Evolutionary conservation across 2,888 invertebrate genomes (phyloP), one percentile per base, ranked within the genome.

Genomic region (Syrphus vitripennis): DNA sequence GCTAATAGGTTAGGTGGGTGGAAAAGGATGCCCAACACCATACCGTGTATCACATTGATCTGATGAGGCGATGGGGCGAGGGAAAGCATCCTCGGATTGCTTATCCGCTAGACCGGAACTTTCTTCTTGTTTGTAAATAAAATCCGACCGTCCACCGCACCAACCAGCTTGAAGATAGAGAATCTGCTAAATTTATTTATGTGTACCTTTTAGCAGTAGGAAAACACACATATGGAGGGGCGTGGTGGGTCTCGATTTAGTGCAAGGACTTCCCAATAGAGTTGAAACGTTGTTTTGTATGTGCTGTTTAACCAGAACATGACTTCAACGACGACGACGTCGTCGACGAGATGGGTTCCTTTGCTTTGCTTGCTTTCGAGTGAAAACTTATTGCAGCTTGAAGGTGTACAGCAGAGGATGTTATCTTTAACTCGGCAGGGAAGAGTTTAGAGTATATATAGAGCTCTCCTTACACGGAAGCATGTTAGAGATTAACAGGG

Each of bases 151-250:
- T 24, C 72, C 72, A 29, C 50, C 21, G 24, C 9, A 42, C 14
- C 42, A 5, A 26, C n/a, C 12, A 69, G 53, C 0, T 19, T 16
- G 72, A 10, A 59, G 83, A 78, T 59, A 71, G 59, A 59, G 78
- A 87, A 87, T 83, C 83, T 87, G 87, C 78, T 87, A 87, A 87
- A 87, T 79, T 83, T 87, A 87, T 87, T 87, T 87, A 83, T 87
- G 78, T 65, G 83, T 78, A 78, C 78, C 87, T 87, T 87, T 87
- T 87, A 87, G 82, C 86, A 31, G 55, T 55, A 72, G 63, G 69
- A 82, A 37, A 70, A 70, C 55, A 67, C 82, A 77, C 72, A 82
- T 74, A 69, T 63, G 81, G 48, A 40, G 21, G 45, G n/a, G 48
- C 53, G 57, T 50, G 24, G 16, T 10, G 75, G 24, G 53, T 34